Conservation (phyloP, 2,113 vertebrate genomes). For the Microcebus murinus region DNA sequence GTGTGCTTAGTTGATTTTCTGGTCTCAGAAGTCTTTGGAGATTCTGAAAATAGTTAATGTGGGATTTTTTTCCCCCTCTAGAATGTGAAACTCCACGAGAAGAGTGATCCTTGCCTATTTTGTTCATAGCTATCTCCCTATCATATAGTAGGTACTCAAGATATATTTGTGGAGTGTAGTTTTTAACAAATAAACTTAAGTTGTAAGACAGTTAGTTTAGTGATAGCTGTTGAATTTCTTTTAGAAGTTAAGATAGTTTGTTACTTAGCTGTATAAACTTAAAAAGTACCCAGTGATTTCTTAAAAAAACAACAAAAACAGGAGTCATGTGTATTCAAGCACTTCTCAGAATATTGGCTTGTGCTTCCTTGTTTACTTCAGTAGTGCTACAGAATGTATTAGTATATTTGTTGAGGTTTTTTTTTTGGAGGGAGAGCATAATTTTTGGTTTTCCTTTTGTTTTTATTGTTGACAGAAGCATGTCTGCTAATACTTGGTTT, state of each 20-base stretch:
- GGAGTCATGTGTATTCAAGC: not conserved
- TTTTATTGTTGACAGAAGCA: not conserved
- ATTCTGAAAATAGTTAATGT: not conserved
- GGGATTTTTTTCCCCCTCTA: not conserved
- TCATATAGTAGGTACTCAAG: not conserved
- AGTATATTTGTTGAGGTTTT: not conserved
- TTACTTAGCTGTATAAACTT: not conserved
- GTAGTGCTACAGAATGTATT: not conserved
- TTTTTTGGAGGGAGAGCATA: not conserved
- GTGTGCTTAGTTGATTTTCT: no score
- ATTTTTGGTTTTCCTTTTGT: slow-evolving; percentile 19
- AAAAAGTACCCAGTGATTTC: not conserved
- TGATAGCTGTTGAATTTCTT: not conserved
- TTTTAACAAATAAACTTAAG: not conserved
- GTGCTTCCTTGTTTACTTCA: not conserved
- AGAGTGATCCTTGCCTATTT: not conserved
- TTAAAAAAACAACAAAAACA: not conserved
- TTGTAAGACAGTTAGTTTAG: not conserved
- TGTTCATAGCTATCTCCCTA: not conserved
- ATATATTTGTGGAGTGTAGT: not conserved
- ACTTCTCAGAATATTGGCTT: not conserved
- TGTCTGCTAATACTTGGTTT: not conserved
- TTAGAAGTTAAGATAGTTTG: not conserved
- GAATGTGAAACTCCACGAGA: not conserved
- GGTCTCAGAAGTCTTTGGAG: not conserved